Evolutionary conservation across 2,888 invertebrate genomes (phyloP), one percentile per base, ranked within the genome.

Genomic region (Apodemia duryi): DNA sequence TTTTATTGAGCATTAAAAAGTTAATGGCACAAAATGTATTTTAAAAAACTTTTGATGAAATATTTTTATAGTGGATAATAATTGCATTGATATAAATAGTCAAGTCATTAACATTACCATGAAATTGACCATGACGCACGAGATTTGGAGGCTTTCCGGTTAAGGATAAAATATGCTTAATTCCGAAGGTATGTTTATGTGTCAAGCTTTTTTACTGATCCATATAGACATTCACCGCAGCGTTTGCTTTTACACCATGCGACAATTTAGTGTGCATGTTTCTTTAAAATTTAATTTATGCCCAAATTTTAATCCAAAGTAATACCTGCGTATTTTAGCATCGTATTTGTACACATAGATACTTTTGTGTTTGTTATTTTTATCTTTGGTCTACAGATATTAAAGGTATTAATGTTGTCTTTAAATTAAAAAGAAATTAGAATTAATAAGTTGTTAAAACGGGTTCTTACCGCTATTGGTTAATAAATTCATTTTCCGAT

Each of bases 111-210:
- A 57, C 57, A 51, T 65, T 61, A 41, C 85, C 84, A 81, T 86
- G 85, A 80, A 83, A 82, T 81, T 85, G 86, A 79, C 86, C 87
- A 76, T 87, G 84, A 75, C 61, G 63, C 64, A 68, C 72, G 67
- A 69, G 67, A 65, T 68, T 73, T 69, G 80, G 79, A 84, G 86
- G 83, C 73, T 75, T 77, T 75, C 78, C 38, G 61, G 61, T 35
- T 38, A 6, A 46, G 41, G 65, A 61, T 65, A 61, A 61, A 65
- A 51, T 43, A 61, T 61, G 21, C n/a, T 61, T 65, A 52, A 51
- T 61, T 61, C 61, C 41, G 35, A 41, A 52, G 61, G 35, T 35
- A 61, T 41, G 61, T 52, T 29, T 51, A 65, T 38, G 64, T 61
- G 28, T 46, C 38, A 41, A 61, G 29, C 13, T 38, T 65, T 61